Percentiles rank a stretch among this genome's conserved stretches.
These are phyloP conservation scores for Phaethornis superciliosus DNA, from an alignment of 2,113 vertebrate species.

Conservation along the genomic window DNA sequence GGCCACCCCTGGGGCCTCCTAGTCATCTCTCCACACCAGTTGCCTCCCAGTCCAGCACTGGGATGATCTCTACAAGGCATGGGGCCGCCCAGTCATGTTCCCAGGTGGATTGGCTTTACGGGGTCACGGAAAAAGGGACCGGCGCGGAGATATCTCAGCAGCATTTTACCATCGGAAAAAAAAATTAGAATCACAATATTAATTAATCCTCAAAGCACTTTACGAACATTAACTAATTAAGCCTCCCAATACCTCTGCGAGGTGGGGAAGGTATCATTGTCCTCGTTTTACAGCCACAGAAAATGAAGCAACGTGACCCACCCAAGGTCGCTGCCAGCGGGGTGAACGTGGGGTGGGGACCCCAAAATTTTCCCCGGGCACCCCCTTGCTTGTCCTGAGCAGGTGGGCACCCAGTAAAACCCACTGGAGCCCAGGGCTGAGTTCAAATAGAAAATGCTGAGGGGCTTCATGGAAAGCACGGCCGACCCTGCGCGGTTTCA, in stretches of 20 bases:
- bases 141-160: background rate
- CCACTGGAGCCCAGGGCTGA: fast-evolving
- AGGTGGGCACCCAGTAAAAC: background rate
- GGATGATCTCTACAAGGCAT: background rate
- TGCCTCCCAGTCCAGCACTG: background rate
- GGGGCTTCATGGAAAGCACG: background rate
- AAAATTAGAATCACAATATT: slow-evolving; percentile 58
- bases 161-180: slow-evolving; percentile 13
- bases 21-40: background rate
- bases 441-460: background rate
- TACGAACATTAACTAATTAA: slow-evolving; percentile 67
- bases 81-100: fast-evolving
- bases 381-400: too few relatives aligned
- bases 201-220: slow-evolving; percentile 73
- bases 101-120: background rate
- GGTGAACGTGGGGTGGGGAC: background rate
- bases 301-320: background rate
- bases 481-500: background rate
- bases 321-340: background rate
- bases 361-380: background rate
- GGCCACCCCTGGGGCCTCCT: fast-evolving
- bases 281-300: slow-evolving; percentile 6
- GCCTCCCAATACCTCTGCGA: slow-evolving; percentile 31
- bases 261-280: slow-evolving; percentile 37
- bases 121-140: background rate